Conservation (phyloP, 1,140 invertebrate species). For the Neomicropteryx cornuta region DNA sequence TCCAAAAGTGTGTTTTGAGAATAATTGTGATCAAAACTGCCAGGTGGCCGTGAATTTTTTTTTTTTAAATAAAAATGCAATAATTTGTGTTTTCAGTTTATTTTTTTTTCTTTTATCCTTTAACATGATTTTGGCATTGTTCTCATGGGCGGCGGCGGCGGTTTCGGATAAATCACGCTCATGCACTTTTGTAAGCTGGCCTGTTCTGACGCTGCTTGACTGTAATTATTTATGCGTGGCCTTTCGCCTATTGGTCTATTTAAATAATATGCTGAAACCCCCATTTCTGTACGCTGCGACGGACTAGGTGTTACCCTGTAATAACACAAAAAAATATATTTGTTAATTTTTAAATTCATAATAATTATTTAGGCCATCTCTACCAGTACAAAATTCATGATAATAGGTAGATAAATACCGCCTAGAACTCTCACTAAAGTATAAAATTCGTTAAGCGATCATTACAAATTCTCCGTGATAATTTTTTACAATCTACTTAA, state of each 20-base stretch:
- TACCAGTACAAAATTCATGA: background rate
- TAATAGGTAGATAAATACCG: background rate
- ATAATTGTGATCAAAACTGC: no score
- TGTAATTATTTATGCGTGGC: no score
- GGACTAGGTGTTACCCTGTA: slow-evolving; percentile 25
- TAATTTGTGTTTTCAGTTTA: no score
- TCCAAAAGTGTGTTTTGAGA: no score
- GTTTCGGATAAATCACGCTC: slow-evolving; percentile 12
- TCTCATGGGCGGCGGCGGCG: slow-evolving; percentile 20
- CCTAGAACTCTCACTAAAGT: no score
- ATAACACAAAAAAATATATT: background rate
- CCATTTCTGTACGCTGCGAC: slow-evolving; percentile 31
- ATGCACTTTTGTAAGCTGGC: slow-evolving; percentile 11
- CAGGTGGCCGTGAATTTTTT: no score
- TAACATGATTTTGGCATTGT: slow-evolving; percentile 25
- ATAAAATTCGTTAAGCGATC: no score
- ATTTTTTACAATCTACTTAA: no score
- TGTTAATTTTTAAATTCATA: background rate
- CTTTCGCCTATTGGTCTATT: slow-evolving; percentile 25
- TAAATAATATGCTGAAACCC: slow-evolving; percentile 31
- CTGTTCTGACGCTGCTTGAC: slow-evolving; percentile 16
- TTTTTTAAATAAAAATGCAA: slow-evolving; percentile 27
- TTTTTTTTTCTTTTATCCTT: slow-evolving; percentile 24
- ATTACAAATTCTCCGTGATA: no score
- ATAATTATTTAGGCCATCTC: background rate